A percentile compares a stretch with the other conserved stretches of the same genome.
Conservation (phyloP, 2,113 vertebrate species). For the Empidonax alnorum region DNA sequence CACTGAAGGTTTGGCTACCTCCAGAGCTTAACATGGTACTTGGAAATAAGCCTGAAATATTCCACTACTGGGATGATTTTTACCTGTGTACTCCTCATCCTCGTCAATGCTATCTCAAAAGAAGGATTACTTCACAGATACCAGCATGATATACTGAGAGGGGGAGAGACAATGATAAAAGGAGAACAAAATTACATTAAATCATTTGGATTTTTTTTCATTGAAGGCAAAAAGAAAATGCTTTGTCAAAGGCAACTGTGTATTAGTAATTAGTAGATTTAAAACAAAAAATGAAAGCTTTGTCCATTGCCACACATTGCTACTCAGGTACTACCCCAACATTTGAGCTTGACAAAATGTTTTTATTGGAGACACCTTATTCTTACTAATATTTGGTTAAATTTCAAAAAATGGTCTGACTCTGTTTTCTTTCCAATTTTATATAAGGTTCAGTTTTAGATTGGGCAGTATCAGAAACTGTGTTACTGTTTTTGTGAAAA, state of each 20-base stretch:
- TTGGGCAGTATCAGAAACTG: not conserved
- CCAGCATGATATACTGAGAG: not conserved
- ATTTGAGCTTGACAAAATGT: not conserved
- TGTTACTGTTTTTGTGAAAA: not conserved
- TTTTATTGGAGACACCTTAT: not conserved
- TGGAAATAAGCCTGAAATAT: not conserved
- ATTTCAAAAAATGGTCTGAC: not conserved
- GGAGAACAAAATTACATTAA: not conserved
- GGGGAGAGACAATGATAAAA: not conserved
- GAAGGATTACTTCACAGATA: not conserved
- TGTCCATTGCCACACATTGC: not conserved
- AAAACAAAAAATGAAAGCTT: not conserved
- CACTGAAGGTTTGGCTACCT: not conserved
- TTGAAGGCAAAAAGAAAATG: not conserved
- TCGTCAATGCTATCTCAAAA: not conserved
- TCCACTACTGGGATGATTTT: not conserved
- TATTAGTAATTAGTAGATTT: not conserved
- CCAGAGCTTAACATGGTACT: fast-evolving
- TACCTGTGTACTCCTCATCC: not conserved
- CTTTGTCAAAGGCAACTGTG: not conserved
- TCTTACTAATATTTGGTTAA: not conserved
- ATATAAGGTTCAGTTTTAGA: not conserved
- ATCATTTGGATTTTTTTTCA: not conserved
- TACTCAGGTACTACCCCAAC: not conserved
- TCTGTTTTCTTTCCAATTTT: not conserved